A percentile compares a stretch with the other conserved stretches of the same genome.
Evolutionary conservation across 2,888 invertebrate species (phyloP).

Genomic region (Oscheius sp.): DNA sequence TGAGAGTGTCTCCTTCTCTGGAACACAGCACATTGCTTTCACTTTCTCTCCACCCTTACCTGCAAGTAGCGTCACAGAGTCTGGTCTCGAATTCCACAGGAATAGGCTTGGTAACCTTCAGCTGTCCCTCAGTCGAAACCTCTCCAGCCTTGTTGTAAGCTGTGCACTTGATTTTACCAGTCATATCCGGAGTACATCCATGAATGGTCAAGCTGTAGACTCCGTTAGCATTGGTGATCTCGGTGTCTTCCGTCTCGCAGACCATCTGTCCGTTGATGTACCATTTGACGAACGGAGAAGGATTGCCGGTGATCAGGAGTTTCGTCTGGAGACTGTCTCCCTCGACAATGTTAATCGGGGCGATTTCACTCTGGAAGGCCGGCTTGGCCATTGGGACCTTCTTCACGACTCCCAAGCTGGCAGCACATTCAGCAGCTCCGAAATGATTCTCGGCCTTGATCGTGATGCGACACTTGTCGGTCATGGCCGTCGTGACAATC

Average conservation of each 20-base stretch:
- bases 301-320: conserved; percentile 89
- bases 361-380: conserved; percentile 70
- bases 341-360: conserved; percentile 82
- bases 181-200: conserved; percentile 75
- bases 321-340: conserved; percentile 86
- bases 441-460: conserved; percentile 70
- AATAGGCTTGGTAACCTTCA: conserved; percentile 71
- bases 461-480: conserved; percentile 68
- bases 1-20: conserved; percentile 73
- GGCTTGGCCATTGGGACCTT: conserved; percentile 67
- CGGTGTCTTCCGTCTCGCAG: conserved; percentile 71
- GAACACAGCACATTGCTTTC: too few relatives aligned
- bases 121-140: conserved; percentile 74
- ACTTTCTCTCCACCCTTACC: conserved; percentile 30
- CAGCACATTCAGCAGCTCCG: conserved; percentile 67
- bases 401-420: conserved; percentile 68
- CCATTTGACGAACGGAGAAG: conserved; percentile 87
- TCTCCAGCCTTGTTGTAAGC: conserved; percentile 75
- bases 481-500: conserved; percentile 64
- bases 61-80: conserved; percentile 73
- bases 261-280: conserved; percentile 63
- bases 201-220: conserved; percentile 74
- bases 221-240: conserved; percentile 72
- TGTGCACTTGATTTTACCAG: conserved; percentile 76
- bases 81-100: conserved; percentile 73